These are phyloP conservation scores for Papilio gigon DNA, from an alignment of 2,888 invertebrate genomes.

Conservation along the genomic window DNA sequence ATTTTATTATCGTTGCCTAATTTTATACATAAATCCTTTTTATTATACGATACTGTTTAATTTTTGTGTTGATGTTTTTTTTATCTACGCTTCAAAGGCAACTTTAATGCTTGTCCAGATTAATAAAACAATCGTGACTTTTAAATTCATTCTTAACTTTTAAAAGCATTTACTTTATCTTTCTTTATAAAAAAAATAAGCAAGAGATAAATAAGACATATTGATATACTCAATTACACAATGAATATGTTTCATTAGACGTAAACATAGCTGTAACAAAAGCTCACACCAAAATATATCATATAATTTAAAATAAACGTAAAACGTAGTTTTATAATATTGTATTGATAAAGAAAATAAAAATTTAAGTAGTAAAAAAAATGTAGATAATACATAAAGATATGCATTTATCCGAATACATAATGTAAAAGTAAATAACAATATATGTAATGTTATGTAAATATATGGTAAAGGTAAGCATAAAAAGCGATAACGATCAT, in stretches of 20 bases:
- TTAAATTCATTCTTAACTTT: conserved; percentile 27
- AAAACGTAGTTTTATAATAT: too few relatives aligned
- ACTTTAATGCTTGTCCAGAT: conserved; percentile 3
- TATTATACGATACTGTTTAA: conserved; percentile 8
- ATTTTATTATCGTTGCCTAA: conserved; percentile 9
- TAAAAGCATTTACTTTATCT: conserved; percentile 13
- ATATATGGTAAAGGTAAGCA: too few relatives aligned
- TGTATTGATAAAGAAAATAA: too few relatives aligned
- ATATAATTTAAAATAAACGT: too few relatives aligned
- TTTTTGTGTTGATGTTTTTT: conserved; percentile 9
- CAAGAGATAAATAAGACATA: conserved; percentile 10
- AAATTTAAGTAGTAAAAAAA: too few relatives aligned
- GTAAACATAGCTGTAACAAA: neutral
- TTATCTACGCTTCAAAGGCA: conserved; percentile 18
- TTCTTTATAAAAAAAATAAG: conserved; percentile 8
- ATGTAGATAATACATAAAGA: too few relatives aligned
- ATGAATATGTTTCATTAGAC: neutral
- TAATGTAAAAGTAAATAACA: too few relatives aligned
- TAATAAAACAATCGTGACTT: conserved; percentile 23
- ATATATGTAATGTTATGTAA: too few relatives aligned
- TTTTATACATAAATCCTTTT: conserved; percentile 24
- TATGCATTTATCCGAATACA: too few relatives aligned
- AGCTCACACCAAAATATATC: too few relatives aligned
- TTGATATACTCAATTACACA: conserved; percentile 25
- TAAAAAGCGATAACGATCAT: too few relatives aligned